Evolutionary conservation across 2,797 vertebrate genomes (phyloP).

Genomic region (Phrynocephalus vlangalii): DNA sequence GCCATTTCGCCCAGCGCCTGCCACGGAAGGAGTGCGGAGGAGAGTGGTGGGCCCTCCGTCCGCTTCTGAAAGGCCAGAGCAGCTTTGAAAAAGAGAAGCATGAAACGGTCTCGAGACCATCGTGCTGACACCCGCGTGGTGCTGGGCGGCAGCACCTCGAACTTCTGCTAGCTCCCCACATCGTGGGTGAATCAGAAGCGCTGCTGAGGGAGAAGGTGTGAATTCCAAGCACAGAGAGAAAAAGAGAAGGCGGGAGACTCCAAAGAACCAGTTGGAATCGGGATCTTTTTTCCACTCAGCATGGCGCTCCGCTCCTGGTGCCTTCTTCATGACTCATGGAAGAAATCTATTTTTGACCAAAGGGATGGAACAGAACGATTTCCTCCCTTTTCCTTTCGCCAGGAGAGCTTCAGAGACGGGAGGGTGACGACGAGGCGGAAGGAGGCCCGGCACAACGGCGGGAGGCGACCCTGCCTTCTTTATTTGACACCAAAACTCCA

Average conservation of each 20-base stretch:
- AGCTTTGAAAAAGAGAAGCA: neutral
- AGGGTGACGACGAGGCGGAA: neutral
- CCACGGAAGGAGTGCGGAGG: neutral
- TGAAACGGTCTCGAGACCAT: neutral
- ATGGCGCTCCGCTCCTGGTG: constrained; percentile 34
- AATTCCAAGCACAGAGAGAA: neutral
- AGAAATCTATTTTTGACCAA: constrained; percentile 56
- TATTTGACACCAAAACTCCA: neutral
- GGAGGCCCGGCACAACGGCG: constrained; percentile 9
- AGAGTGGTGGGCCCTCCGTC: too few species aligned
- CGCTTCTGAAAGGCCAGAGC: constrained; percentile 15
- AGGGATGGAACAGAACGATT: constrained; percentile 47
- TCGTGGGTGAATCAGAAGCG: neutral
- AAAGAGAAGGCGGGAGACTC: too few species aligned
- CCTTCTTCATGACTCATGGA: constrained; percentile 39
- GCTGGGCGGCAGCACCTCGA: neutral
- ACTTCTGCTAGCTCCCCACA: neutral
- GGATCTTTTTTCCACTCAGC: neutral
- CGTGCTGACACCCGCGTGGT: neutral
- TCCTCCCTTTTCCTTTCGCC: constrained; percentile 39
- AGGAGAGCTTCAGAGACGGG: neutral
- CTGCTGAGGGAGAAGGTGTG: neutral
- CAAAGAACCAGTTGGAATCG: neutral
- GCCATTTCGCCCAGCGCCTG: neutral
- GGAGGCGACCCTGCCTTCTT: neutral